phyloP scores from a whole-genome alignment of 2,113 vertebrate species.

The Cercopithecus mona region DNA sequence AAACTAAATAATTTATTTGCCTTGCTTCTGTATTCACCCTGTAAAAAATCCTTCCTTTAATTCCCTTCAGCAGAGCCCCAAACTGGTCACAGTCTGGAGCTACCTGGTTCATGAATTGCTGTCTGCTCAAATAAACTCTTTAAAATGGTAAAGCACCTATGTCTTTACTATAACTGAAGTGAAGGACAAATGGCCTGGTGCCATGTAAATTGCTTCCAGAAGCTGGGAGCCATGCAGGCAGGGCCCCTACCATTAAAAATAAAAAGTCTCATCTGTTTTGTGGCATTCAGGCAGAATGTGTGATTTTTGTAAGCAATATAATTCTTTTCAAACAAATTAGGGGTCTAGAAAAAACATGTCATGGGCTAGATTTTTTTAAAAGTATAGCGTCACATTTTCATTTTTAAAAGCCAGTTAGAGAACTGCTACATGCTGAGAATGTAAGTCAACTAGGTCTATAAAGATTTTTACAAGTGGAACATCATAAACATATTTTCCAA shows the following conservation, averaged over 20 bases:
- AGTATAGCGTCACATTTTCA: not conserved
- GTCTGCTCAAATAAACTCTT: not conserved
- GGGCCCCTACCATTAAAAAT: not conserved
- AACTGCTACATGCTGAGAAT: not conserved
- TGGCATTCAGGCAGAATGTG: not conserved
- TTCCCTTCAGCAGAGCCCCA: not conserved
- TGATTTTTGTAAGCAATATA: not conserved
- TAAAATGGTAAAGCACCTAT: not conserved
- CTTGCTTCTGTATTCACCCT: not conserved
- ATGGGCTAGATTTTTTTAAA: not conserved
- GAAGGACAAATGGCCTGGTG: not conserved
- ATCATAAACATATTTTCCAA: not conserved
- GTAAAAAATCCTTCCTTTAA: not conserved
- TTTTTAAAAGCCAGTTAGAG: not conserved
- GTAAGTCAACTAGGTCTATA: not conserved
- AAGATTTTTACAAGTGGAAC: not conserved
- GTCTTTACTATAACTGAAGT: not conserved
- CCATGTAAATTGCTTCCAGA: not conserved
- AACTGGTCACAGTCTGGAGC: not conserved
- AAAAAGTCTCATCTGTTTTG: not conserved
- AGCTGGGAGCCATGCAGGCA: not conserved
- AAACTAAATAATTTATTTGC: not conserved
- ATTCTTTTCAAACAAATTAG: not conserved
- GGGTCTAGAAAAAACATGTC: not conserved
- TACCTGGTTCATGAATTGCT: not conserved